Evolutionary conservation across 2,888 invertebrate genomes (phyloP), one percentile per base, ranked within the genome.

Genomic region (Formica aserva): DNA sequence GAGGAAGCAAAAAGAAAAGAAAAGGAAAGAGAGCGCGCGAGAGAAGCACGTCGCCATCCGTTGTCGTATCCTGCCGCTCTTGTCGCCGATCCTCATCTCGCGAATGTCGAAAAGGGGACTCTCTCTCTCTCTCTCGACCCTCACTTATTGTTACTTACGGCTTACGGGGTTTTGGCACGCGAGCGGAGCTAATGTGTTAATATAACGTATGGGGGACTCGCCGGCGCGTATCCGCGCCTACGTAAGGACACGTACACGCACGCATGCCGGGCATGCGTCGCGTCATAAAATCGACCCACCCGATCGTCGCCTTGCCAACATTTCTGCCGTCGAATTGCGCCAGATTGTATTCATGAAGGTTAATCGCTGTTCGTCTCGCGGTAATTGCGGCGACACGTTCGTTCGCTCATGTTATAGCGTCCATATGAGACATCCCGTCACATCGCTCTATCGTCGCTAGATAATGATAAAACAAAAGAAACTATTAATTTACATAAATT

Each of bases 161-260:
- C 93, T 93, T 92, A 93, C 92, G 91, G 91, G 89, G 90, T 92
- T 93, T 92, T 87, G 93, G 92, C 94, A 94, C 94, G 93, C 94
- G 92, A 94, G 91, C 93, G 87, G 88, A 85, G 88, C 93, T 94
- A 94, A 94, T 94, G 94, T 94, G 94, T 94, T 94, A 94, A 94
- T 94, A 93, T 92, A 93, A 91, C 93, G 92, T 92, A 93, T 91
- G 91, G 82, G 88, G 87, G 86, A 87, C 85, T 89, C 84, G 87
- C 82, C 78, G 66, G 87, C 86, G 85, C 89, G 86, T 89, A 88
- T 85, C 81, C 71, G 85, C 86, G 89, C 90, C 90, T 84, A 90
- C 90, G 86, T 86, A 86, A 80, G 71, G 71, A 74, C 60, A 57
- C 57, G 29, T 38, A 62, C 22, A 63, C 52, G 85, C 81, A 63